Conservation (phyloP, 2,888 invertebrate species). For the Dasypogon diadema region DNA sequence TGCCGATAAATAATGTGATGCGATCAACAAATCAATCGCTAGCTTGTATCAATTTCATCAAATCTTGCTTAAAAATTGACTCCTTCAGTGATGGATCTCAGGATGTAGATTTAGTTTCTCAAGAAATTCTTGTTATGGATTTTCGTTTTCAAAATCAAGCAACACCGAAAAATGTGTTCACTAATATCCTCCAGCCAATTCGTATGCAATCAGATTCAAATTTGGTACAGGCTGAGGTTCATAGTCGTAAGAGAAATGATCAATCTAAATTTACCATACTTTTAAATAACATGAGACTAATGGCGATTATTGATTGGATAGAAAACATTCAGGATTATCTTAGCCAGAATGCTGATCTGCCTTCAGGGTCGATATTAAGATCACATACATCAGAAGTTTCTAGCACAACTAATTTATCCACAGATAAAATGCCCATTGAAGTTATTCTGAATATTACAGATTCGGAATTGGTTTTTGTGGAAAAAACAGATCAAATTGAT, state of each 20-base stretch:
- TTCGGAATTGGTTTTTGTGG: conserved; percentile 94
- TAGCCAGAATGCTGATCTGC: conserved; percentile 70
- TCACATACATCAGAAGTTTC: conserved; percentile 53
- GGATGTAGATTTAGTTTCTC: conserved; percentile 92
- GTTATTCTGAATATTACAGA: conserved; percentile 94
- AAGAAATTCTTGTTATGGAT: conserved; percentile 71
- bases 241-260: conserved; percentile 77
- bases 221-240: conserved; percentile 80
- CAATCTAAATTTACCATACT: conserved; percentile 86
- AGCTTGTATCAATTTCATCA: conserved; percentile 92
- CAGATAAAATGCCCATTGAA: conserved; percentile 70
- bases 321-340: conserved; percentile 86
- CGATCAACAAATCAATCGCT: conserved; percentile 69
- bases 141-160: conserved; percentile 59
- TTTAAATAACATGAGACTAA: conserved; percentile 93
- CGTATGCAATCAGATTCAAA: conserved; percentile 68
- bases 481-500: conserved; percentile 88
- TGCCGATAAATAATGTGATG: conserved; percentile 69
- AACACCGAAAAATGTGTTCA: conserved; percentile 82
- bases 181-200: conserved; percentile 87
- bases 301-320: conserved; percentile 96
- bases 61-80: conserved; percentile 87
- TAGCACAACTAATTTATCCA: conserved; percentile 47
- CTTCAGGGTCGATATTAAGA: conserved; percentile 55
- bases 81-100: conserved; percentile 89